Conservation (phyloP, 2,888 invertebrate species). For the Orchesella flavescens region DNA sequence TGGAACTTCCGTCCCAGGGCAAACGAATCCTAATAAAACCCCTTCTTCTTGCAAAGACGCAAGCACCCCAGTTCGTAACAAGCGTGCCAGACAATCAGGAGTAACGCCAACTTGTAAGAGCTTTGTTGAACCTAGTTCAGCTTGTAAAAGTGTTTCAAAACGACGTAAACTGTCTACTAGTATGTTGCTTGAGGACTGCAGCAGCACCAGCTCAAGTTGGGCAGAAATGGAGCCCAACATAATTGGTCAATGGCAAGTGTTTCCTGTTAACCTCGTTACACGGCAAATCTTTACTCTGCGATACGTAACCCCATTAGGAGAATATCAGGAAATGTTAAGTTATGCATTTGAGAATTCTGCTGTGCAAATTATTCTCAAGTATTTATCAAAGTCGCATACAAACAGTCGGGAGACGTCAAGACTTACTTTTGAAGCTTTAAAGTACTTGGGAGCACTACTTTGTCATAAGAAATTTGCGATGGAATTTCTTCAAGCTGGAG, state of each 20-base stretch:
- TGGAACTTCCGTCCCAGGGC: not conserved
- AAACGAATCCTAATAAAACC: not conserved
- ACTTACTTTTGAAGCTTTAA: slow-evolving; percentile 95
- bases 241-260: slow-evolving; percentile 90
- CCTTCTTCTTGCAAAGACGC: slow-evolving; percentile 7
- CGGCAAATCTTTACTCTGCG: slow-evolving; percentile 93
- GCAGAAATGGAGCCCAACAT: slow-evolving; percentile 91
- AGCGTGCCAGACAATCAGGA: slow-evolving; percentile 50
- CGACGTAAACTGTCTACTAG: slow-evolving; percentile 53
- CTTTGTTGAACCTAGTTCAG: slow-evolving; percentile 54
- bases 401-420: slow-evolving; percentile 89
- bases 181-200: slow-evolving; percentile 52
- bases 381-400: slow-evolving; percentile 87
- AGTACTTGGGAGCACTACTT: slow-evolving; percentile 93
- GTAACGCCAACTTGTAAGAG: slow-evolving; percentile 46
- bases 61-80: slow-evolving; percentile 33
- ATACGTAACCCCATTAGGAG: slow-evolving; percentile 97
- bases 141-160: slow-evolving; percentile 52
- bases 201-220: slow-evolving; percentile 89
- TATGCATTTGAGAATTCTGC: slow-evolving; percentile 95
- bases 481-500: slow-evolving; percentile 92
- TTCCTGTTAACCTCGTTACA: slow-evolving; percentile 90
- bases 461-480: slow-evolving; percentile 99
- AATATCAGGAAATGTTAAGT: slow-evolving; percentile 96
- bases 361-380: slow-evolving; percentile 89